Evolutionary conservation across 2,888 invertebrate genomes (phyloP).

Genomic region (Mythimna vitellina): DNA sequence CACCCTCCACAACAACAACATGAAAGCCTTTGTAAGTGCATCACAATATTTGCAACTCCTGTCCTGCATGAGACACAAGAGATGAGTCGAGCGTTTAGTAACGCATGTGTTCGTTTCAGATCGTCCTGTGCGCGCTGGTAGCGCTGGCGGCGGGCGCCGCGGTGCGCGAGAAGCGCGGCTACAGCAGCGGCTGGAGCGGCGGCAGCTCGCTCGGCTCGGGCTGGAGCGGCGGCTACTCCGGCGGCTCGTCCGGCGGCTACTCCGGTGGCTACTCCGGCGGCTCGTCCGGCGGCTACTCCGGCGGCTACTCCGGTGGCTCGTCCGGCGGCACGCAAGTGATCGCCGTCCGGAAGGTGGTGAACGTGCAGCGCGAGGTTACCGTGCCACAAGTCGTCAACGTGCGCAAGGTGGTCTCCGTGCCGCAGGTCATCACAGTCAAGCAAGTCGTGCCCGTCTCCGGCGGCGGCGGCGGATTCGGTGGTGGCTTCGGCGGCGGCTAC

Average conservation of each 20-base stretch:
- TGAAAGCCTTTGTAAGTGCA: slow-evolving; percentile 60
- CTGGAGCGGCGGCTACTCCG: slow-evolving; percentile 15
- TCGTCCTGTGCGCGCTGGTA: slow-evolving; percentile 50
- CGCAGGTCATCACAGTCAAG: slow-evolving; percentile 77
- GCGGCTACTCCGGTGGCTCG: slow-evolving; percentile 31
- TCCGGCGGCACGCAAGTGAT: slow-evolving; percentile 63
- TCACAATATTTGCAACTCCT: neutral
- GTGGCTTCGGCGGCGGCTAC: slow-evolving; percentile 19
- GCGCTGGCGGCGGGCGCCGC: slow-evolving; percentile 47
- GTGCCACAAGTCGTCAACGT: slow-evolving; percentile 73
- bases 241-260: slow-evolving; percentile 1
- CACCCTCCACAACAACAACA: slow-evolving; percentile 46
- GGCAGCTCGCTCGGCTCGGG: slow-evolving; percentile 21
- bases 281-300: slow-evolving; percentile 12
- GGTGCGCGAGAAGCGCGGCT: slow-evolving; percentile 60
- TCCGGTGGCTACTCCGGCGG: slow-evolving; percentile 1
- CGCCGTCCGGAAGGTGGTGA: slow-evolving; percentile 71
- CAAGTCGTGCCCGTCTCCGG: slow-evolving; percentile 68
- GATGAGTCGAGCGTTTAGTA: neutral
- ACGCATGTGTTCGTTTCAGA: slow-evolving; percentile 32
- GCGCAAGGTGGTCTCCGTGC: slow-evolving; percentile 76
- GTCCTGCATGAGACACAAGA: neutral
- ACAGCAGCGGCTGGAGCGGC: slow-evolving; percentile 42
- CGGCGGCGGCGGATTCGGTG: slow-evolving; percentile 43
- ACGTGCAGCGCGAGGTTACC: slow-evolving; percentile 71